phyloP scores from a whole-genome alignment of 2,797 vertebrate genomes.

The Eurystomus glaucurus region DNA sequence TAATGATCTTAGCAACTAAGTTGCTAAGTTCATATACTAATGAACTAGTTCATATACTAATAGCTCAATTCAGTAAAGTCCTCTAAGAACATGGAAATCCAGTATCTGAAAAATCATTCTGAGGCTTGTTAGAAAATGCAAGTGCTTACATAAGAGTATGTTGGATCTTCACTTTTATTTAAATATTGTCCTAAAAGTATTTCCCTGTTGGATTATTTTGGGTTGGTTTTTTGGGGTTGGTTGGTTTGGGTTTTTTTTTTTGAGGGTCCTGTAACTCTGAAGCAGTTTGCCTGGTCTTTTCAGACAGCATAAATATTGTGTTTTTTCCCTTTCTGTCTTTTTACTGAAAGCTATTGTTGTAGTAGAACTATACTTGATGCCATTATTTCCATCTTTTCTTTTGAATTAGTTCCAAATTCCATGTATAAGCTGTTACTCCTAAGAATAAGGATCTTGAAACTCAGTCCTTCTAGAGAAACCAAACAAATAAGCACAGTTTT shows the following conservation, averaged over 20 bases:
- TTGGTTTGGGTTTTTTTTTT: not conserved
- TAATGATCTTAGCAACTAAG: not conserved
- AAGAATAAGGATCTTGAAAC: not conserved
- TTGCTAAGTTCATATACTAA: not conserved
- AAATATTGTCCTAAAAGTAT: not conserved
- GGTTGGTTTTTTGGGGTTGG: not conserved
- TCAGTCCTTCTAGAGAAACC: not conserved
- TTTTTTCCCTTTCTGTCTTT: not conserved
- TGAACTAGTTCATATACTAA: not conserved
- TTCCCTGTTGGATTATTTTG: not conserved
- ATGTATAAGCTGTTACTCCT: rapidly evolving
- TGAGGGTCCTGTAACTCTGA: not conserved
- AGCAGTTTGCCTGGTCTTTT: not conserved
- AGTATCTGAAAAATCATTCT: not conserved
- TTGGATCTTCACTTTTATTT: not conserved
- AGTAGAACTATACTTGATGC: not conserved
- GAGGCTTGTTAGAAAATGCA: not conserved
- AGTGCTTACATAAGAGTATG: not conserved
- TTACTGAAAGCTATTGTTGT: not conserved
- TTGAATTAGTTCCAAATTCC: not conserved
- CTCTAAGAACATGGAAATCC: not conserved
- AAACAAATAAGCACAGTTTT: not conserved
- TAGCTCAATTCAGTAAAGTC: not conserved
- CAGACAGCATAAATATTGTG: not conserved
- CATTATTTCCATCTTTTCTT: rapidly evolving